Evolutionary conservation across 2,888 invertebrate species (phyloP), one percentile per base, ranked within the genome.

Genomic region (Flexamia atlantica): DNA sequence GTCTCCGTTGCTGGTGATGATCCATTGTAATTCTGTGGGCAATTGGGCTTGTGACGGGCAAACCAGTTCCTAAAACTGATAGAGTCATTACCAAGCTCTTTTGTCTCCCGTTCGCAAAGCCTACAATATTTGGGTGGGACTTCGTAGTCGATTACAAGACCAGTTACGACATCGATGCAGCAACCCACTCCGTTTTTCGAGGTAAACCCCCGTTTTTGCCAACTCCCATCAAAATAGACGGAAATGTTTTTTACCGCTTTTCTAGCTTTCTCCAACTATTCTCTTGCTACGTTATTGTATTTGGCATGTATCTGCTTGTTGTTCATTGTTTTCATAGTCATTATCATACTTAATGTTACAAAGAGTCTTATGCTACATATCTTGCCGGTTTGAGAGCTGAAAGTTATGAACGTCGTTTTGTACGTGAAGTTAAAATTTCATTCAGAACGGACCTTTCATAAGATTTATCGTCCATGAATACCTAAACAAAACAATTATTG

Each of bases 171-270:
- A 10, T 85, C 85, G 50, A 82, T 80, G 20, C 53, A 53, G 60
- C 80, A 86, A 12, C 87, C 86, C 40, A 87, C 83, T 20, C 86
- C 86, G 79, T 86, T 84, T 50, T 86, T 86, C 5, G 86, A 87
- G 28, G 80, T 57, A 30, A 80, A 80, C 30, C 57, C 80, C 36
- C 80, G 80, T 25, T 80, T 80, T 53, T 80, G 57, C 80, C 80
- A 80, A 25, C 30, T 53, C 4, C 80, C 80, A 80, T 80, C 80
- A 53, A 30, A 85, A 74, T 84, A 57, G 28, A 80, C 80, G 0
- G 30, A 4, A 53, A 80, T 80, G 57, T 80, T 57, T 57, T 30
- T 57, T 80, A 60, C 17, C 36, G 30, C 80, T 80, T 10, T 80
- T 80, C 23, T n/a, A n/a, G n/a, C n/a, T n/a, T n/a, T n/a, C n/a